phyloP scores from a whole-genome alignment of 2,797 vertebrate genomes.

The Pyrocephalus nanus region DNA sequence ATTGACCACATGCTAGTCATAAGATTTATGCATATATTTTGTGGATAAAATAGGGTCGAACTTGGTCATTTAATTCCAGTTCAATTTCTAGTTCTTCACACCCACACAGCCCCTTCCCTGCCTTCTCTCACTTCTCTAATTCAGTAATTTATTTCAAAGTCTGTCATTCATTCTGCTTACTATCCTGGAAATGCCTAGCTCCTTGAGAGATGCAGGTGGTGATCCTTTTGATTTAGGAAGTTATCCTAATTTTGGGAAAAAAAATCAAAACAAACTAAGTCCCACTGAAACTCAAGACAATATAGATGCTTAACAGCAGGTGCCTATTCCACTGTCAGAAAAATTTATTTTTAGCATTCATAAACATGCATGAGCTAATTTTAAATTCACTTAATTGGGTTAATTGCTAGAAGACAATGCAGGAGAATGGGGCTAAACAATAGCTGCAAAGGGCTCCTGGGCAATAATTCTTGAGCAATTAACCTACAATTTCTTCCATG shows the following conservation, averaged over 20 bases:
- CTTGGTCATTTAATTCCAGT: neutral
- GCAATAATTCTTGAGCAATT: conserved; percentile 10
- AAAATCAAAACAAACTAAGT: neutral
- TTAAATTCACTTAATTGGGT: conserved; percentile 16
- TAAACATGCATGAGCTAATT: neutral
- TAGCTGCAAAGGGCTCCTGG: neutral
- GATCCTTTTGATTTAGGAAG: neutral
- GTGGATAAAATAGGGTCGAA: neutral
- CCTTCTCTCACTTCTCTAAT: neutral
- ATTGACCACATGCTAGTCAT: neutral
- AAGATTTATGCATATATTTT: neutral
- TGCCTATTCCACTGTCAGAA: neutral
- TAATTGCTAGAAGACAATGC: neutral
- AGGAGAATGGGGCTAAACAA: neutral
- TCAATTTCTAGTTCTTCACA: neutral
- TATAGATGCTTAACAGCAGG: neutral
- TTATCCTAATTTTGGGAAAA: neutral
- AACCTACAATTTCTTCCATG: neutral
- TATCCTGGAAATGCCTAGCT: neutral
- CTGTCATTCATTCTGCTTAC: neutral
- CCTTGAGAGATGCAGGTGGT: neutral
- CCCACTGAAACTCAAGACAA: neutral
- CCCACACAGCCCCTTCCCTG: accelerated
- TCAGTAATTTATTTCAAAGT: neutral
- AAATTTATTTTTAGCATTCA: neutral